Base-by-base conservation (phyloP, 2,113 vertebrate genomes). In the Dicerorhinus sumatrensis region DNA sequence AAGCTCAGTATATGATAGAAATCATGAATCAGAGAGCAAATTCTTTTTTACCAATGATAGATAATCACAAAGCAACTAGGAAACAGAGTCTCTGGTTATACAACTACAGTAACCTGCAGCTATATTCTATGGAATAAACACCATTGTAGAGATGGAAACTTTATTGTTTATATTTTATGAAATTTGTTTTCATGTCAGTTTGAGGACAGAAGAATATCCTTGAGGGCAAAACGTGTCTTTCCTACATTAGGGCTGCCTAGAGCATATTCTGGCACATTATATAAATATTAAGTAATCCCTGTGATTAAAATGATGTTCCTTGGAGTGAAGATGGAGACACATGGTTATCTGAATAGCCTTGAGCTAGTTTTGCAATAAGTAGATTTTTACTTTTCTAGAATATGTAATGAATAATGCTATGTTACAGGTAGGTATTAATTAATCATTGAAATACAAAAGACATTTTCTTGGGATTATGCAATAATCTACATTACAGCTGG, bases 341-440 rank as follows among this genome's bases (percentile, higher is more conserved):
- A 0, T 21, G 81, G 31, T 89, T 96, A 83, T 77, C 83, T 73
- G 88, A 94, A 96, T 94, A 18, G 25, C 75, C 93, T 94, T 82
- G 46, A 79, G 62, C 96, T 97, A 93, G 3, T 94, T 95, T 89
- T 94, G 1, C 93, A 97, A 8, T 90, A 91, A 87, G 85, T 54
- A 96, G 63, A 79, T 81, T 98, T 98, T 98, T 86, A 98, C 95
- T 97, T 94, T 84, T 85, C 92, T 91, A n/a, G 92, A 97, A 54
- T 81, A 96, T 65, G 25, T 95, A 97, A 97, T 95, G 72, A 97
- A 93, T 98, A 82, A 75, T 65, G 18, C 46, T 96, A 27, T 97
- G 93, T 96, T 98, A 93, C 93, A 98, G 98, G 65, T 95, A 92
- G 48, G 17, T 97, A 86, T 97, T 98, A 98, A 98, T 98, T 97